Evolutionary conservation across 2,797 vertebrate genomes (phyloP).

Genomic region (Aeoliscus strigatus): DNA sequence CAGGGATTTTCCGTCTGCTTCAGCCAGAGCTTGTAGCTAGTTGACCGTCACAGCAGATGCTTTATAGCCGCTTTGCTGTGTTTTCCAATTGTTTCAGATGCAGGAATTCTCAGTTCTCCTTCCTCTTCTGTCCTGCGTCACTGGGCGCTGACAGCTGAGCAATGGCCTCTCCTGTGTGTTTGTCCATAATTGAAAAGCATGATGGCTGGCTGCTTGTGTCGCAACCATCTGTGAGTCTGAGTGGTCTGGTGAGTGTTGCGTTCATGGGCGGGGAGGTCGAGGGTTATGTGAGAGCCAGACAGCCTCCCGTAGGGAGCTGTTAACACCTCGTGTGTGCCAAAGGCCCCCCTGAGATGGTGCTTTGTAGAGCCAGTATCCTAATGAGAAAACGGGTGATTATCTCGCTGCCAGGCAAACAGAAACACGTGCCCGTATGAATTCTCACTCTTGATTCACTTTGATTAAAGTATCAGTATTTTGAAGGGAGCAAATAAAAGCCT

Average conservation of each 20-base stretch:
- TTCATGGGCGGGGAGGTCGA: conserved; percentile 55
- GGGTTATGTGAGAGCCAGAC: conserved; percentile 68
- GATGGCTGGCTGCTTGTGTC: conserved; percentile 58
- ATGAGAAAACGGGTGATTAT: conserved; percentile 72
- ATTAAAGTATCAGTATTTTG: too few species aligned
- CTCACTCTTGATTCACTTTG: too few species aligned
- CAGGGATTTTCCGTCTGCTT: conserved; percentile 66
- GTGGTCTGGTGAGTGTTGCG: conserved; percentile 62
- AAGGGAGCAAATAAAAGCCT: too few species aligned
- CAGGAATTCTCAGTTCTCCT: conserved; percentile 43
- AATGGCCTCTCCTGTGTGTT: conserved; percentile 57
- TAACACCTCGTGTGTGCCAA: conserved; percentile 90
- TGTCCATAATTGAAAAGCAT: conserved; percentile 75
- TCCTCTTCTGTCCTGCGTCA: conserved; percentile 19
- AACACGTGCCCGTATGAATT: conserved; percentile 52
- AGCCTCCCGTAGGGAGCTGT: conserved; percentile 77
- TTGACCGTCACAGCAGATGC: conserved; percentile 10
- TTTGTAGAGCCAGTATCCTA: conserved; percentile 52
- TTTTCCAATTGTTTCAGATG: conserved; percentile 33
- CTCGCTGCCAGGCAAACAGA: conserved; percentile 53
- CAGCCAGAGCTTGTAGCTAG: conserved; percentile 40
- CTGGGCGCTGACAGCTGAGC: conserved; percentile 62
- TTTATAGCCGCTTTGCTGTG: neutral
- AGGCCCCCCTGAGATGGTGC: conserved; percentile 63
- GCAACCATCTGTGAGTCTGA: conserved; percentile 75